Evolutionary conservation across 2,113 vertebrate species (phyloP).

Genomic region (Myiopsitta monachus): DNA sequence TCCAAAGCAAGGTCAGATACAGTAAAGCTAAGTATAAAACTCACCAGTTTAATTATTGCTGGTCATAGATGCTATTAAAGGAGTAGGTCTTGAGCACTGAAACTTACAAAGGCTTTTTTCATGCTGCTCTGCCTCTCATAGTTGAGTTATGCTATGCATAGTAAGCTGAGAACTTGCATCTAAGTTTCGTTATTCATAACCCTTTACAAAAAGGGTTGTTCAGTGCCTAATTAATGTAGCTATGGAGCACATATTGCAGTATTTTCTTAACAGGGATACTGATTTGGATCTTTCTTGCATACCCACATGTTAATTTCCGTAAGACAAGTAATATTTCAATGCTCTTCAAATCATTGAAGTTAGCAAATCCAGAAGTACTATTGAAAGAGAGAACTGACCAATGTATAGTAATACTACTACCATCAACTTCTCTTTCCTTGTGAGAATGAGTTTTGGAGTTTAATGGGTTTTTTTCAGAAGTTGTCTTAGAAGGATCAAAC

Average conservation of each 20-base stretch:
- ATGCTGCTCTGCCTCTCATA: neutral
- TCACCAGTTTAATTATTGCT: neutral
- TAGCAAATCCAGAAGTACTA: neutral
- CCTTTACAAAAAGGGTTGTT: neutral
- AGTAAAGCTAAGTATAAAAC: neutral
- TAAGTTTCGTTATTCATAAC: neutral
- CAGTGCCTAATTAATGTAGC: neutral
- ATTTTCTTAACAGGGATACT: neutral
- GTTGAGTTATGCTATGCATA: neutral
- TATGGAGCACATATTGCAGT: neutral
- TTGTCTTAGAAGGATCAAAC: neutral
- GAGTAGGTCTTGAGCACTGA: neutral
- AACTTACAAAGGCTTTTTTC: neutral
- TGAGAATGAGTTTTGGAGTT: neutral
- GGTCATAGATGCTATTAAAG: neutral
- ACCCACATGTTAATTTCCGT: neutral
- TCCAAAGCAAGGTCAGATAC: neutral
- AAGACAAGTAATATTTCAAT: neutral
- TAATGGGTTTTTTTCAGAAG: neutral
- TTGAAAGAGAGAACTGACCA: neutral
- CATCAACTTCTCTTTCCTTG: neutral
- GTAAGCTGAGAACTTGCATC: neutral
- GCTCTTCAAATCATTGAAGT: neutral
- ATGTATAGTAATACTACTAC: neutral
- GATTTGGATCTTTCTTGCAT: neutral